Conservation (phyloP, 2,888 invertebrate species). For the Molanna angustata region DNA sequence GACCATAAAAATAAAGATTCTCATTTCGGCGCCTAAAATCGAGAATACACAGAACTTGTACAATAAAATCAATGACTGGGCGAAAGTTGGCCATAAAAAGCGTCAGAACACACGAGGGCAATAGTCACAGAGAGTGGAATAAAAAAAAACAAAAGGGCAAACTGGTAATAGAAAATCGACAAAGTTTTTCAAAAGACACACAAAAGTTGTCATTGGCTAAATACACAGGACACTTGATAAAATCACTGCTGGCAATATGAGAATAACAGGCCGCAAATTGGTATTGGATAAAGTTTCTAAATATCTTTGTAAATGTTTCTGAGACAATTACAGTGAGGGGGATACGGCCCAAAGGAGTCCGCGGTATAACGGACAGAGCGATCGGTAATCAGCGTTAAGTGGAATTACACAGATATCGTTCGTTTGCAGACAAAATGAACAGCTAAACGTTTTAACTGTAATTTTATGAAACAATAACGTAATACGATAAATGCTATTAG, state of each 20-base stretch:
- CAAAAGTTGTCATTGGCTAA: too few relatives aligned
- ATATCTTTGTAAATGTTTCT: background rate
- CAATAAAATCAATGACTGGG: too few relatives aligned
- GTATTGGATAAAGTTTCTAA: background rate
- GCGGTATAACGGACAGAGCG: slow-evolving; percentile 5
- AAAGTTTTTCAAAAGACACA: too few relatives aligned
- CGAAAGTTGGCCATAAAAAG: too few relatives aligned
- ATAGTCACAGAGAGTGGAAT: too few relatives aligned
- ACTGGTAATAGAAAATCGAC: too few relatives aligned
- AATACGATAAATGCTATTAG: background rate
- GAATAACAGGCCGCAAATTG: background rate
- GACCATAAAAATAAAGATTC: too few relatives aligned
- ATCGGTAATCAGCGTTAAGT: slow-evolving; percentile 6
- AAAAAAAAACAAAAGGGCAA: too few relatives aligned
- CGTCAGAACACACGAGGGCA: too few relatives aligned
- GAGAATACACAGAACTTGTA: too few relatives aligned
- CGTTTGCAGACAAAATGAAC: background rate
- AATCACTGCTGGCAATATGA: background rate
- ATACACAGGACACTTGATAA: too few relatives aligned
- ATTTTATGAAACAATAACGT: slow-evolving; percentile 2
- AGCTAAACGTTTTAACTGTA: background rate
- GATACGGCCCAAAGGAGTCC: background rate
- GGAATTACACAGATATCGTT: slow-evolving; percentile 4
- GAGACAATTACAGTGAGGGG: slow-evolving; percentile 1
- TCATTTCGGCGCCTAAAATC: too few relatives aligned